A percentile compares a stretch with the other conserved stretches of the same genome.
These are phyloP conservation scores for Synergus japonicus DNA, from an alignment of 2,888 invertebrate species.

Conservation along the genomic window DNA sequence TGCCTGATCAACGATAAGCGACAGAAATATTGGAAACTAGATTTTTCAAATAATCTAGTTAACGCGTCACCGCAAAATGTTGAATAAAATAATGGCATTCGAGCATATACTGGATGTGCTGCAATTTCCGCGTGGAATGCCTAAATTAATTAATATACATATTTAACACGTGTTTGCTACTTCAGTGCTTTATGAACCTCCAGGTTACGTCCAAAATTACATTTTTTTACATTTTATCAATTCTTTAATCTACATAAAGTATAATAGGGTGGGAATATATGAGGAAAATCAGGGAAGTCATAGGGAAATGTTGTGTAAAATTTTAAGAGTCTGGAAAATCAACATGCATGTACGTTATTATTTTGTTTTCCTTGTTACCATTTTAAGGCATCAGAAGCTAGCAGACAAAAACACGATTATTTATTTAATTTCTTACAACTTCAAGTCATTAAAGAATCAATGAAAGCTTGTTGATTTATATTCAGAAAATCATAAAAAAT, in stretches of 20 bases:
- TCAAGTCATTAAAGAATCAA: no score
- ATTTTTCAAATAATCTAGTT: constrained; percentile 28
- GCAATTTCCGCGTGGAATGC: not conserved
- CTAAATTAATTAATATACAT: constrained; percentile 17
- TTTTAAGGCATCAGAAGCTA: no score
- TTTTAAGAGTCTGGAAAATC: no score
- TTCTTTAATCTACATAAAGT: not conserved
- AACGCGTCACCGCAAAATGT: constrained; percentile 23
- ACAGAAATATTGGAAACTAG: constrained; percentile 33
- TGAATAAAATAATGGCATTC: constrained; percentile 15
- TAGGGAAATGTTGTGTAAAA: no score
- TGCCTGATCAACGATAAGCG: constrained; percentile 22
- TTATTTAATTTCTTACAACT: no score
- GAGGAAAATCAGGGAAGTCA: no score
- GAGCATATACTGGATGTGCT: not conserved
- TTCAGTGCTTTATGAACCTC: not conserved
- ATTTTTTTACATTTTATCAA: not conserved
- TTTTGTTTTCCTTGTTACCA: no score
- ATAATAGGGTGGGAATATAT: no score
- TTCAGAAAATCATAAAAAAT: no score
- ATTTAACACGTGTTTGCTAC: not conserved
- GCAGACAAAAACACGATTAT: no score
- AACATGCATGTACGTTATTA: no score
- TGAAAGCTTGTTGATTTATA: no score
- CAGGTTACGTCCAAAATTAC: not conserved